These are phyloP conservation scores for Eupithecia subumbrata DNA, from an alignment of 2,888 invertebrate species.

Conservation along the genomic window DNA sequence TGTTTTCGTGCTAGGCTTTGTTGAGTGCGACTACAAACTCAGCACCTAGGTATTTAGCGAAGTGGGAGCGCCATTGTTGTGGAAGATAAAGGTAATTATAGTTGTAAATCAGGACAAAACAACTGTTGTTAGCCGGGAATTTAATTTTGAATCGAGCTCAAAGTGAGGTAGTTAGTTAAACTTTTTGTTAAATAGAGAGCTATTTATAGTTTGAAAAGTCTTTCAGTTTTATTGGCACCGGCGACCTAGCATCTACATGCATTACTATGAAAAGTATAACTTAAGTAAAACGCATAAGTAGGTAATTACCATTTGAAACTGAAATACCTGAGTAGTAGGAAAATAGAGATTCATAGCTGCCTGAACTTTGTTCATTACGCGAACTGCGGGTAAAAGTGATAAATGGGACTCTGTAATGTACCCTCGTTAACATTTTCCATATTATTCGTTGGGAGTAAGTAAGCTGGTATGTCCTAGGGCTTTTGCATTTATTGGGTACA, in stretches of 20 bases:
- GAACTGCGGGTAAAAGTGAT: slow-evolving; percentile 39
- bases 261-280: neutral
- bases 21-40: slow-evolving; percentile 22
- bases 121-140: slow-evolving; percentile 8
- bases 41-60: slow-evolving; percentile 25
- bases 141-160: slow-evolving; percentile 11
- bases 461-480: neutral
- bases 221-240: neutral
- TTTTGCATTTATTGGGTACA: neutral
- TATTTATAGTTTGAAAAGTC: neutral
- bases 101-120: neutral
- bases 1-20: slow-evolving; percentile 27
- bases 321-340: slow-evolving; percentile 14
- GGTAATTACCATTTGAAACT: slow-evolving; percentile 17
- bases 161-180: neutral
- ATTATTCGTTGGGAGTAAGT: slow-evolving; percentile 1
- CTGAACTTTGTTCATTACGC: slow-evolving; percentile 39
- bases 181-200: neutral
- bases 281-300: slow-evolving; percentile 1
- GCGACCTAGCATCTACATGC: neutral
- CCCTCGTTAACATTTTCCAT: slow-evolving; percentile 18
- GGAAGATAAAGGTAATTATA: slow-evolving; percentile 31
- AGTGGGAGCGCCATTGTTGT: slow-evolving; percentile 33
- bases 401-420: slow-evolving; percentile 36
- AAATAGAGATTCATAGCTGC: slow-evolving; percentile 36